Evolutionary conservation across 2,113 vertebrate genomes (phyloP).

Genomic region (Parotia lawesii): DNA sequence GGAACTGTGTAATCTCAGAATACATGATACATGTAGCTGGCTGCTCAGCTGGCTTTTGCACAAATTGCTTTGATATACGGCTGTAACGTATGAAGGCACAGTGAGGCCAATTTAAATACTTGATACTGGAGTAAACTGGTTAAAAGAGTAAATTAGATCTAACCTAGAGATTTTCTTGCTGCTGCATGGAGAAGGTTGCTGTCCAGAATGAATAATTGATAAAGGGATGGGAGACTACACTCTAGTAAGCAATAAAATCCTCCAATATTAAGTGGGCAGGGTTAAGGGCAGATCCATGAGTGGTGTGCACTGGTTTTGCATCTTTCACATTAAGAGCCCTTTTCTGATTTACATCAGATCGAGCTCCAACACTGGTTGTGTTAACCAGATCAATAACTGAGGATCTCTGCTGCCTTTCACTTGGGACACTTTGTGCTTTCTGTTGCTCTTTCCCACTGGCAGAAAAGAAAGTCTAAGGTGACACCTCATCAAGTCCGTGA

Average conservation of each 20-base stretch:
- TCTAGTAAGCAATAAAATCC: conserved; percentile 58
- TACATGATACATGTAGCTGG: conserved; percentile 76
- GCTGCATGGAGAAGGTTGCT: conserved; percentile 7
- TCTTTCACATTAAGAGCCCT: neutral
- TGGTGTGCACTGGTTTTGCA: neutral
- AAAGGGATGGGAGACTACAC: conserved; percentile 33
- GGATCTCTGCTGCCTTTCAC: neutral
- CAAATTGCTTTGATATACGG: conserved; percentile 80
- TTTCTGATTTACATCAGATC: neutral
- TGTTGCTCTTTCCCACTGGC: neutral
- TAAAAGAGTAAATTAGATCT: conserved; percentile 69
- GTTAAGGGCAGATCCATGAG: conserved; percentile 14
- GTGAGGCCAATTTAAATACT: conserved; percentile 72
- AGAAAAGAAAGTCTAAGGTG: neutral
- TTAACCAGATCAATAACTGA: conserved; percentile 30
- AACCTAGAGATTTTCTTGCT: conserved; percentile 54
- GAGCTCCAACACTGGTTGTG: neutral
- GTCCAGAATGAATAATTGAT: conserved; percentile 66
- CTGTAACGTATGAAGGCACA: conserved; percentile 63
- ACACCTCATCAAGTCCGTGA: neutral
- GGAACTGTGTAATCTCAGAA: conserved; percentile 78
- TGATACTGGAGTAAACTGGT: conserved; percentile 68
- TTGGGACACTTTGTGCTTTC: neutral
- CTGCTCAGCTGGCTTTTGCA: conserved; percentile 75
- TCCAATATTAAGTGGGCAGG: conserved; percentile 40